A percentile compares a stretch with the other conserved stretches of the same genome.
These are phyloP conservation scores for Alouatta palliata DNA, from an alignment of 2,113 vertebrate species.

Conservation along the genomic window DNA sequence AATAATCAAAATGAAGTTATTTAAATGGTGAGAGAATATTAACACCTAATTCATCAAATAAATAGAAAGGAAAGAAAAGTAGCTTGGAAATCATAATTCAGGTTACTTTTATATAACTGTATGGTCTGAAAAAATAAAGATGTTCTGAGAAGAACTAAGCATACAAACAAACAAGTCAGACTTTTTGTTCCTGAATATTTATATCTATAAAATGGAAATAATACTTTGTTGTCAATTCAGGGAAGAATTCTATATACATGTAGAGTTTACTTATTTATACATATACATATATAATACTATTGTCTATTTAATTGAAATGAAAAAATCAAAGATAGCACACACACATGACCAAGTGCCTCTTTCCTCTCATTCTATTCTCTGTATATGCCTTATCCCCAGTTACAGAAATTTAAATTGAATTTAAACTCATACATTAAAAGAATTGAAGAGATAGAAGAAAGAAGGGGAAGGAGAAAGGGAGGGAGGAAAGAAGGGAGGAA, in stretches of 20 bases:
- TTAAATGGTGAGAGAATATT: background rate
- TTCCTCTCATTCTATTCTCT: background rate
- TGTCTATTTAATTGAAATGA: background rate
- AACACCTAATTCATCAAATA: background rate
- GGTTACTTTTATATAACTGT: background rate
- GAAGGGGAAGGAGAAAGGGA: fast-evolving
- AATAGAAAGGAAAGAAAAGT: background rate
- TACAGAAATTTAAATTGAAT: background rate
- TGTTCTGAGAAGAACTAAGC: background rate
- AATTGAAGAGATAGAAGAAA: too few relatives aligned
- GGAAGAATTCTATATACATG: background rate
- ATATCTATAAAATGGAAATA: background rate
- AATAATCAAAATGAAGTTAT: background rate
- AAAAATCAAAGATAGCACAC: background rate
- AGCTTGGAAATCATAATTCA: background rate
- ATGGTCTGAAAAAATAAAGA: background rate
- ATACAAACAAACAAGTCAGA: background rate
- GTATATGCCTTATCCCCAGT: background rate
- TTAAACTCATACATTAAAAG: background rate
- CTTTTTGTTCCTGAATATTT: background rate
- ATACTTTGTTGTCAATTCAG: background rate
- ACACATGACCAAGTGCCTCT: background rate
- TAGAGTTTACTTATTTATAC: background rate
- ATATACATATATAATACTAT: background rate
- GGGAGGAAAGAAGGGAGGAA: background rate